phyloP scores from a whole-genome alignment of 1,140 invertebrate genomes.

The Hyles vespertilio region DNA sequence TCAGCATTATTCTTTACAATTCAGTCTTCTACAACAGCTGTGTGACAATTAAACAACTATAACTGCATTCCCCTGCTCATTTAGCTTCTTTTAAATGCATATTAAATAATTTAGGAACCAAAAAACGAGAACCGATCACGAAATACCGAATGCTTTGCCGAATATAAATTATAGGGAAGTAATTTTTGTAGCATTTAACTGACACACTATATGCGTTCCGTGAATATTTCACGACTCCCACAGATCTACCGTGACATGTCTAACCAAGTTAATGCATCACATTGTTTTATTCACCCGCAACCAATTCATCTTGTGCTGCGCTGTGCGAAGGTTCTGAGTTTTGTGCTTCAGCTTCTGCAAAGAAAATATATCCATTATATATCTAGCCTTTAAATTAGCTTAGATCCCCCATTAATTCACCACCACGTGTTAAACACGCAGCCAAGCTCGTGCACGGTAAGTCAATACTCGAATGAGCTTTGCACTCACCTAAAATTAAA shows the following conservation, averaged over 20 bases:
- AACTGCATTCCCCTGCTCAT: conserved; percentile 11
- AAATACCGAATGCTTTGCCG: no score
- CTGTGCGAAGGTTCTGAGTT: conserved; percentile 55
- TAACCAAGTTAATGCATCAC: conserved; percentile 12
- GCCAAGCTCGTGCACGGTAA: conserved; percentile 18
- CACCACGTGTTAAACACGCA: conserved; percentile 2
- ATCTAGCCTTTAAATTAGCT: conserved; percentile 1
- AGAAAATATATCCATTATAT: conserved; percentile 29
- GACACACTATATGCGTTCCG: conserved; percentile 22
- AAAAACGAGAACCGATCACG: no score
- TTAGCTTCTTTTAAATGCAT: no score
- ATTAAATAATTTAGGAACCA: no score
- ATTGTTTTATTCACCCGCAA: conserved; percentile 35
- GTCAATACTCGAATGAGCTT: conserved; percentile 7
- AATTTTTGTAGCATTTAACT: conserved; percentile 14
- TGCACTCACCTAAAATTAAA: conserved; percentile 59
- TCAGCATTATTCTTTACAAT: conserved; percentile 42
- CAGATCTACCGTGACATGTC: conserved; percentile 32
- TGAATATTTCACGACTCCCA: conserved; percentile 31
- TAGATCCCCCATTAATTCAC: conserved; percentile 5
- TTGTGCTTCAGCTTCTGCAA: conserved; percentile 58
- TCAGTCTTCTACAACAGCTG: conserved; percentile 50
- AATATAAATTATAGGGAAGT: no score
- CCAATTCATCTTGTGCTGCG: conserved; percentile 39
- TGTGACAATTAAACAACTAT: conserved; percentile 41